Base-by-base conservation (phyloP, 2,113 vertebrate genomes). In the Carollia perspicillata region DNA sequence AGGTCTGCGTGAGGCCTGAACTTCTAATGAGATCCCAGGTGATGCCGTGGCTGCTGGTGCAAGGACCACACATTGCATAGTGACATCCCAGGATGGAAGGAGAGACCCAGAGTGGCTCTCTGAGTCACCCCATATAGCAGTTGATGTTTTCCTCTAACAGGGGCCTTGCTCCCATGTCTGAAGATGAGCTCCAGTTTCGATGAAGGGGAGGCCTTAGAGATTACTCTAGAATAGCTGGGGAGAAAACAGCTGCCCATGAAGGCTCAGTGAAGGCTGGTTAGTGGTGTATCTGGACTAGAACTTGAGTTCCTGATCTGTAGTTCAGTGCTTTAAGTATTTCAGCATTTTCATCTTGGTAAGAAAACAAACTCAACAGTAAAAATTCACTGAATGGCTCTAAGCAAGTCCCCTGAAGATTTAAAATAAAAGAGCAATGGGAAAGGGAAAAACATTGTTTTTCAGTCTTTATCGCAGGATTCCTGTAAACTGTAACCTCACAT, bases 361-460 rank as follows among this genome's bases (percentile, higher is more conserved):
- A 96, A 94, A 96, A 96, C 26, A 95, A 84, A 65, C 20, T 49
- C 78, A 78, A 72, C 22, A 33, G 81, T 51, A 55, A 89, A 79
- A 83, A 87, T 71, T 93, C 51, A 92, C 18, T 75, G 77, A 92
- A 69, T 77, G 83, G 28, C 80, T 90, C 84, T 88, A 95, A 94
- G 66, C 30, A 92, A 92, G 58, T 78, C 47, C 22, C 40, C 51
- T 68, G 49, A 28, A 80, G 68, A 66, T 81, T 88, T 90, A 93
- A 96, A 87, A 85, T 74, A 95, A 89, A 92, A 84, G 55, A 58
- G 40, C 71, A 81, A 40, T 4, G 47, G 7, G 37, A 20, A 92
- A 90, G 47, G 23, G 5, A 77, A 83, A 65, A 88, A 60, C 87
- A 75, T 33, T 72, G 20, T 49, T 95, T 94, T 94, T 55, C 81